These are phyloP conservation scores for Dyspetes luteomarginatus DNA, from an alignment of 2,888 invertebrate genomes.

Conservation along the genomic window DNA sequence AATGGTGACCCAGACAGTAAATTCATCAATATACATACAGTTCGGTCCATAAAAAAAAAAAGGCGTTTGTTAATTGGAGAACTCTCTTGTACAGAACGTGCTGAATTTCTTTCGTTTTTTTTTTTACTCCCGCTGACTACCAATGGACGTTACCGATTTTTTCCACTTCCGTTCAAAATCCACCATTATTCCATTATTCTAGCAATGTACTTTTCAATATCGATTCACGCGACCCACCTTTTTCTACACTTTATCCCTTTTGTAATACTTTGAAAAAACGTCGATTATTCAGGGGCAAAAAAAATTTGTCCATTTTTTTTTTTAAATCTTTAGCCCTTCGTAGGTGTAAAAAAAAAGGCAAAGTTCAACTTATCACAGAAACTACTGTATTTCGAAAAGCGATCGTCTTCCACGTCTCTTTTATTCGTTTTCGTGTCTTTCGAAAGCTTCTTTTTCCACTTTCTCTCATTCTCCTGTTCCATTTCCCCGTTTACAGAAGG, in stretches of 20 bases:
- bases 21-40: constrained; percentile 30
- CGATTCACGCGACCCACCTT: not conserved
- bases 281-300: not conserved
- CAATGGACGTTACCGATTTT: not conserved
- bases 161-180: not conserved
- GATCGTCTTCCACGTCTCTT: not conserved
- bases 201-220: not conserved
- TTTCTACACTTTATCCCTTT: not conserved
- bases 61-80: constrained; percentile 20
- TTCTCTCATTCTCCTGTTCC: not conserved
- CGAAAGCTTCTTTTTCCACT: constrained; percentile 31
- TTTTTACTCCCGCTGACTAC: not conserved
- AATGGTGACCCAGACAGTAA: constrained; percentile 23
- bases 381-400: constrained; percentile 6
- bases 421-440: constrained; percentile 33
- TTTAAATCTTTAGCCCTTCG: not conserved
- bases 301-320: not conserved
- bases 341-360: not conserved
- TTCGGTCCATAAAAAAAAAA: not conserved
- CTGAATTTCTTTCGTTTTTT: constrained; percentile 12
- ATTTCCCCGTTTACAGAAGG: constrained; percentile 29
- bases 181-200: not conserved
- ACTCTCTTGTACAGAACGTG: not conserved
- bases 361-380: not conserved
- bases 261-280: no score